A percentile compares a stretch with the other conserved stretches of the same genome.
Evolutionary conservation across 1,140 invertebrate species (phyloP).

Genomic region (Papilio helenus): DNA sequence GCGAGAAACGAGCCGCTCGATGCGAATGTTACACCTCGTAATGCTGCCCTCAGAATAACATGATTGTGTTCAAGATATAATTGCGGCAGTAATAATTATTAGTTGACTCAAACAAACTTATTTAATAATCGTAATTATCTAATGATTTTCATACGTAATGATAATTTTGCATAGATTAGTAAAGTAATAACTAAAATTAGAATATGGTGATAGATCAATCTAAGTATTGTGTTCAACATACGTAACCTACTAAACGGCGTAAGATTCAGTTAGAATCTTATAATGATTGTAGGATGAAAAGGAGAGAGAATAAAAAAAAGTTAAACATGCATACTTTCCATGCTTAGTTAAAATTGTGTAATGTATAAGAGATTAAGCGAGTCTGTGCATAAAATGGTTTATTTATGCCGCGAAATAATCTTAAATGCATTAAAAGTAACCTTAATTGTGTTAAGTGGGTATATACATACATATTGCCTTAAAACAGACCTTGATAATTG

Average conservation of each 20-base stretch:
- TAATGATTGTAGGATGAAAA: neutral
- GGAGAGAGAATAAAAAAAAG: neutral
- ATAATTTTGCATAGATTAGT: neutral
- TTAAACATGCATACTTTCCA: neutral
- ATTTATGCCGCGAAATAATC: neutral
- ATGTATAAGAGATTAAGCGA: neutral
- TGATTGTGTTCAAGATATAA: too few relatives aligned
- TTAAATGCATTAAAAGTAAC: neutral
- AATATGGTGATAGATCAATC: neutral
- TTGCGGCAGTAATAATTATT: too few relatives aligned
- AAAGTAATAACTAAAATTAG: neutral
- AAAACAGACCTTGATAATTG: neutral
- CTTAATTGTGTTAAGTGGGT: slow-evolving; percentile 18
- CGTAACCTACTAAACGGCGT: neutral
- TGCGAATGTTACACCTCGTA: too few relatives aligned
- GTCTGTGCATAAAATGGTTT: neutral
- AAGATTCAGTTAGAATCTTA: too few relatives aligned
- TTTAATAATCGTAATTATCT: neutral
- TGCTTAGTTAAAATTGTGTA: neutral
- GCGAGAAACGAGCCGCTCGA: too few relatives aligned
- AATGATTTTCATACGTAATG: neutral
- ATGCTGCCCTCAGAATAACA: too few relatives aligned
- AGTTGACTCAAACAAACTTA: too few relatives aligned
- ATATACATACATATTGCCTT: slow-evolving; percentile 10
- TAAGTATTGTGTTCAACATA: neutral